Base-by-base conservation (phyloP, 2,113 vertebrate species). In the Scytalopus superciliaris region DNA sequence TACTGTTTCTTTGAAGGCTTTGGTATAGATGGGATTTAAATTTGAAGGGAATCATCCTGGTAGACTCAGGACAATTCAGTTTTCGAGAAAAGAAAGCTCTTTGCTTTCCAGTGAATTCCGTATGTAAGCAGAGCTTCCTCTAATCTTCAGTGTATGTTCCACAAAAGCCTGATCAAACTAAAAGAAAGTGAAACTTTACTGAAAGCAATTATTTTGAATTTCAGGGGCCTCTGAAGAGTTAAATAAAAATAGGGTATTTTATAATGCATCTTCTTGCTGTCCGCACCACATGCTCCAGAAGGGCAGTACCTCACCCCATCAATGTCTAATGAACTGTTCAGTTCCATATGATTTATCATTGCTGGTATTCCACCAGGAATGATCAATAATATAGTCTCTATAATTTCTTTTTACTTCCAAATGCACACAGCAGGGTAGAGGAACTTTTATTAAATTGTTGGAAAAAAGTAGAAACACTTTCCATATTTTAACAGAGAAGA, bases 271-370 rank as follows among this genome's bases (percentile, higher is more conserved):
- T 89, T 27, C 52, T 91, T 68, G 47, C 94, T 93, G 56, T 69
- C 56, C 87, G 72, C 62, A 85, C 73, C 81, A 55, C 76, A 57
- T 39, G 35, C 55, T 94, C 35, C 88, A 88, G 79, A 89, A 84
- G 63, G 78, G 63, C 84, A 63, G 69, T 87, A 55, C 76, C 81
- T 95, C 83, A 80, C 87, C 93, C 77, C 91, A 79, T 97, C 93
- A 92, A 96, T 96, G 76, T 89, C 95, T 97, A 97, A 97, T 96
- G 96, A 98, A 96, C 84, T 94, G 95, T 93, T 68, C 68, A 90
- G 70, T 91, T 89, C 91, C 37, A 42, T 92, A 76, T 88, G 91
- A 96, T 94, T 96, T 94, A 91, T 92, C 67, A 21, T 84, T 96
- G 92, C 53, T 88, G 59, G 86, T 96, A 62, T 87, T 93, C 73